Base-by-base conservation (phyloP, 2,113 vertebrate genomes). In the Phodopus roborovskii region DNA sequence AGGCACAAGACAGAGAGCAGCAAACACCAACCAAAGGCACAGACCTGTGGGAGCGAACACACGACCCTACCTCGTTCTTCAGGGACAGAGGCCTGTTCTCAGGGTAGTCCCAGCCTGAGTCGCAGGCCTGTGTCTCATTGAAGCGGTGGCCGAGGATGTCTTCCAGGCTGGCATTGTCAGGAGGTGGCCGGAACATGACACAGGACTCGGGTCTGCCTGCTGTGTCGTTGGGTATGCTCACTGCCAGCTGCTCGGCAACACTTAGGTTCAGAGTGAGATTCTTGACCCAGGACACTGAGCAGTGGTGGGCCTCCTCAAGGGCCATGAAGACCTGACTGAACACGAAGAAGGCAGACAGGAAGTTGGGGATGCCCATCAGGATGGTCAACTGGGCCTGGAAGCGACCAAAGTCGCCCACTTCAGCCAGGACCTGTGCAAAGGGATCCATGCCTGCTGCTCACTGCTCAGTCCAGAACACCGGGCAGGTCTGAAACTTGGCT, bases 321-420 rank as follows among this genome's bases (percentile, higher is more conserved):
- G 98, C 98, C 91, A 98, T 98, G 58, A 99, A 99, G 28, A 99
- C 97, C 58, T 99, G 99, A 6, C 96, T 75, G 4, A 99, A 99
- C 92, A 99, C 97, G 83, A 99, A 99, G 78, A 99, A 99, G 5
- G 98, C 94, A 1, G 88, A 24, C 0, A 96, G 98, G 97, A 96
- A 98, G 33, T 91, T 96, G 75, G 97, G 98, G 58, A 99, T 24
- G 66, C 98, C 95, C 16, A 99, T 91, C 1, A 98, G 79, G 33
- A 99, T 84, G 71, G 99, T 93, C 86, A 99, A 81, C 70, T 97
- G 92, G 71, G 98, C 98, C 98, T 99, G 99, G 91, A 99, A 99
- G 0, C 94, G 91, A 33, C 99, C 99, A 56, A 99, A 99, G 89
- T 98, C 99, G 0, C 99, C 99, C 0, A 99, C 96, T n/a, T 98